Conservation (phyloP, 1,140 invertebrate species). For the Ips typographus region DNA sequence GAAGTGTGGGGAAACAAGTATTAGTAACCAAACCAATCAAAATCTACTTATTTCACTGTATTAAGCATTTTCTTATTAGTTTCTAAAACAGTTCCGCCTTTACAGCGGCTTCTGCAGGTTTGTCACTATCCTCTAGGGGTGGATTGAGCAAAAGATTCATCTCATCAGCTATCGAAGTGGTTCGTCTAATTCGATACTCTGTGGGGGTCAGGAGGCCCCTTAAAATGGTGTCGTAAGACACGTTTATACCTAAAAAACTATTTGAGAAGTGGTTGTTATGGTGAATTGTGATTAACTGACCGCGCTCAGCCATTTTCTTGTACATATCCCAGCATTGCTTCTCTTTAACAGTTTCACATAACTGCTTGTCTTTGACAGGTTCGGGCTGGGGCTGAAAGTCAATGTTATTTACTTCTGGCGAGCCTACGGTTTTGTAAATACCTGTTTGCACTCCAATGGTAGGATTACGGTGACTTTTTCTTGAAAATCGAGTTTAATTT, state of each 20-base stretch:
- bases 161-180: conserved; percentile 30
- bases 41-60: too few species aligned
- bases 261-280: neutral
- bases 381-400: too few species aligned
- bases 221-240: conserved; percentile 68
- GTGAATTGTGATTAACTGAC: neutral
- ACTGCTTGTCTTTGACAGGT: conserved; percentile 13
- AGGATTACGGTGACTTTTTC: neutral
- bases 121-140: conserved; percentile 1
- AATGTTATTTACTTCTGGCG: too few species aligned
- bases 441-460: too few species aligned
- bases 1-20: too few species aligned
- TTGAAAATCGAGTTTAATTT: neutral
- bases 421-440: too few species aligned
- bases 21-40: too few species aligned
- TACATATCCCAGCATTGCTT: conserved; percentile 69
- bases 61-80: too few species aligned
- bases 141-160: conserved; percentile 23
- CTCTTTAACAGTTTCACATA: conserved; percentile 45
- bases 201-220: conserved; percentile 71
- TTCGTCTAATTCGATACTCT: conserved; percentile 60
- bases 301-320: conserved; percentile 66
- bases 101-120: neutral
- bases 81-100: too few species aligned
- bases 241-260: conserved; percentile 54